Evolutionary conservation across 2,113 vertebrate species (phyloP), one percentile per base, ranked within the genome.

Genomic region (Pterocles gutturalis): DNA sequence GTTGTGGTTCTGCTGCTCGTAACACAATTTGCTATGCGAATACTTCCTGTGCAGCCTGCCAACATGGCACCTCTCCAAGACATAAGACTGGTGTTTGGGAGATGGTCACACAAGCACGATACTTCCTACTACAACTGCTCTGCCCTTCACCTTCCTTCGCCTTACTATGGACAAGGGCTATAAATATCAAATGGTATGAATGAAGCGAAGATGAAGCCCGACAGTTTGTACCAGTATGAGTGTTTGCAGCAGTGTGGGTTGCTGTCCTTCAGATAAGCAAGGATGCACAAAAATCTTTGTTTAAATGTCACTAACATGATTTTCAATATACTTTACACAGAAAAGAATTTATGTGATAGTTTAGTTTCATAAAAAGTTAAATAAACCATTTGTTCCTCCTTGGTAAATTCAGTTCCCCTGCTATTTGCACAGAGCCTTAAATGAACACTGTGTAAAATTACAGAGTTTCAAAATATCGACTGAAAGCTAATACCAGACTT

Each of bases 1-100:
- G 78, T 95, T 96, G 96, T 89, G 92, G 86, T 89, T 97, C 95
- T 95, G 77, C 85, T 83, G 95, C 93, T 97, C 97, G 8, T 90
- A 95, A 96, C 91, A 93, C 95, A 72, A 36, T 97, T 96, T 97
- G 96, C 92, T 97, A 66, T 75, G 95, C 0, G 48, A 97, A 91
- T 96, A 67, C 95, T 97, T 97, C 91, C 96, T 94, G 95, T 9
- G 51, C 79, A 91, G 84, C 67, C 90, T 95, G 95, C 81, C 83
- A 90, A 87, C 79, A 8, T 89, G 93, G 92, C 72, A 85, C 10
- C 91, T 62, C 84, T 95, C 94, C 91, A 94, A 93, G 87, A 70
- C 67, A 17, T 5, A 67, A 85, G 84, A 76, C 65, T 75, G 84
- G 71, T 33, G 64, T 34, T 58, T 64, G 45, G 75, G 79, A 97